These are phyloP conservation scores for Oeneis ivallda DNA, from an alignment of 2,888 invertebrate genomes.

Conservation along the genomic window DNA sequence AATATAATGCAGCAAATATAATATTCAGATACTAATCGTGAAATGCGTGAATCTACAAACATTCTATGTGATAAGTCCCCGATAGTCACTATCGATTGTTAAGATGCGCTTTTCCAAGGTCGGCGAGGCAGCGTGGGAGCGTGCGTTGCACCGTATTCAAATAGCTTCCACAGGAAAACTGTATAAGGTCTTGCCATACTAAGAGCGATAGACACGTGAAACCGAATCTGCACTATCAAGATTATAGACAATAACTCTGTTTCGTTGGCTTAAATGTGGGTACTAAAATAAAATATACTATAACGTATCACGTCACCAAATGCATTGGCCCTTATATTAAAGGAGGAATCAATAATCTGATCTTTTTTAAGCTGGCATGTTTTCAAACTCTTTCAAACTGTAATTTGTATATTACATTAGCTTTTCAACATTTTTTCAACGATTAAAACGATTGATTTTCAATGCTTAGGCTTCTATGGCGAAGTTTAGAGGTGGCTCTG, in stretches of 20 bases:
- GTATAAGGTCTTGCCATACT: conserved; percentile 9
- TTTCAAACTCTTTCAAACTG: no score
- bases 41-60: background rate
- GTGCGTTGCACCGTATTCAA: conserved; percentile 66
- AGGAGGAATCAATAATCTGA: no score
- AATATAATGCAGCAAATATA: no score
- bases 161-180: conserved; percentile 52
- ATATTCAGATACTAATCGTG: no score
- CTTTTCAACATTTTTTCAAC: no score
- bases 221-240: background rate
- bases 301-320: no score
- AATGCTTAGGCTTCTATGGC: background rate
- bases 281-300: no score
- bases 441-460: background rate
- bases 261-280: no score
- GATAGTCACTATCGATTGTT: conserved; percentile 40
- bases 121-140: conserved; percentile 64
- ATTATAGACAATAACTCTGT: background rate
- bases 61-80: conserved; percentile 27
- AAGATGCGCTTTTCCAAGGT: conserved; percentile 51
- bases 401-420: no score
- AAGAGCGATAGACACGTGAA: background rate
- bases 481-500: background rate
- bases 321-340: no score
- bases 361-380: no score